A percentile compares a stretch with the other conserved stretches of the same genome.
phyloP scores from a whole-genome alignment of 2,797 vertebrate species.

The Hozukius guyotensis region DNA sequence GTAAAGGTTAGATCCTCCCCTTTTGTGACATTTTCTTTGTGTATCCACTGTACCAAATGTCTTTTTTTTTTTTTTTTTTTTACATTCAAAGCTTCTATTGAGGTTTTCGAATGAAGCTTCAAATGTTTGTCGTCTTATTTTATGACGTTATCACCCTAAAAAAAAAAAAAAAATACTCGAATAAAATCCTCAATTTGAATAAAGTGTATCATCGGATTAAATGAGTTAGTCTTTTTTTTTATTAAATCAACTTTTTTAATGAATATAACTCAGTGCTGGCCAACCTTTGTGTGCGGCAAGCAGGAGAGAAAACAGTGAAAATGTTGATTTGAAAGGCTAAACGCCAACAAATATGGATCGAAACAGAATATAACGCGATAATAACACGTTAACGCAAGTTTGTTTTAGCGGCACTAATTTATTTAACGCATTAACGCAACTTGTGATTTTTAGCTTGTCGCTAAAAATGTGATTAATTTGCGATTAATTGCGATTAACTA shows the following conservation, averaged over 20 bases:
- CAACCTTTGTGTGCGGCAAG: neutral
- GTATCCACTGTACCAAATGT: neutral
- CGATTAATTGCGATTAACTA: too few species aligned
- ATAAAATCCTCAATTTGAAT: too few species aligned
- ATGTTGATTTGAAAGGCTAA: neutral
- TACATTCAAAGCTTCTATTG: neutral
- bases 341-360: neutral
- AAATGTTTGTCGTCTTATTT: neutral
- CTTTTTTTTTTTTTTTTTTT: neutral
- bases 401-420: too few species aligned
- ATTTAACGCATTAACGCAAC: too few species aligned
- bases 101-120: neutral
- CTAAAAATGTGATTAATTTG: neutral
- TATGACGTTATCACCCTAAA: too few species aligned
- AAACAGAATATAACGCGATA: neutral
- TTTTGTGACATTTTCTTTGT: slow-evolving; percentile 21
- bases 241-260: neutral
- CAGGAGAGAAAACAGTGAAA: neutral
- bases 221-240: too few species aligned
- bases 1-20: slow-evolving; percentile 34
- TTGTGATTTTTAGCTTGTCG: too few species aligned
- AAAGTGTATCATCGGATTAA: too few species aligned
- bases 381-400: too few species aligned
- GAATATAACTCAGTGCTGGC: neutral
- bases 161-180: too few species aligned